Evolutionary conservation across 2,888 invertebrate genomes (phyloP), one percentile per base, ranked within the genome.

Genomic region (Nemotelus pantherinus): DNA sequence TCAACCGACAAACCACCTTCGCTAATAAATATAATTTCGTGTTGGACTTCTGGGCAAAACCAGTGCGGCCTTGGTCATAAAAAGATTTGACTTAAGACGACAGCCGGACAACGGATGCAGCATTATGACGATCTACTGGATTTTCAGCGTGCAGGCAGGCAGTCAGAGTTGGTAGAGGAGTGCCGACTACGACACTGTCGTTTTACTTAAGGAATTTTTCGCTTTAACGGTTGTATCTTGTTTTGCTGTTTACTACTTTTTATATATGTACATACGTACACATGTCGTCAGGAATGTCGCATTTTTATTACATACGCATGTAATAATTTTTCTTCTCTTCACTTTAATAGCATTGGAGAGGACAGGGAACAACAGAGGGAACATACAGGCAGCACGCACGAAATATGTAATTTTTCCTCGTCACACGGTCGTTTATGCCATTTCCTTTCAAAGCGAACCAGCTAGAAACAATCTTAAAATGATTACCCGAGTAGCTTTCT

Each of bases 221-320:
- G 39, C 47, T 47, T 65, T 65, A 65, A 65, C 65, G 65, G 65
- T 65, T 65, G 9, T 65, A 47, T 47, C 65, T 65, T 44, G 65
- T 65, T n/a, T 65, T 65, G 6, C n/a, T 45, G 45, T 45, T n/a
- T 10, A 65, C 65, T 47, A 45, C 65, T 65, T 9, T 50, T 9
- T 9, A 50, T 50, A 50, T 50, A 50, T 50, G 9, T 25, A 25
- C 25, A 25, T 25, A 25, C 25, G 25, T 25, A 25, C 25, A 25
- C 9, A 50, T 50, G 50, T 50, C 50, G 50, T 9, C 50, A 50
- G 50, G 50, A 50, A 50, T 50, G 50, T 9, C 50, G 50, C 50
- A 50, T 50, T 50, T 50, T 50, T 50, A 9, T 50, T 50, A 9
- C 1, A 5, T 50, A 50, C 50, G 9, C 9, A 50, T 9, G 50